A percentile compares a stretch with the other conserved stretches of the same genome.
phyloP scores from a whole-genome alignment of 1,140 invertebrate species.

The Octopus sinensis region DNA sequence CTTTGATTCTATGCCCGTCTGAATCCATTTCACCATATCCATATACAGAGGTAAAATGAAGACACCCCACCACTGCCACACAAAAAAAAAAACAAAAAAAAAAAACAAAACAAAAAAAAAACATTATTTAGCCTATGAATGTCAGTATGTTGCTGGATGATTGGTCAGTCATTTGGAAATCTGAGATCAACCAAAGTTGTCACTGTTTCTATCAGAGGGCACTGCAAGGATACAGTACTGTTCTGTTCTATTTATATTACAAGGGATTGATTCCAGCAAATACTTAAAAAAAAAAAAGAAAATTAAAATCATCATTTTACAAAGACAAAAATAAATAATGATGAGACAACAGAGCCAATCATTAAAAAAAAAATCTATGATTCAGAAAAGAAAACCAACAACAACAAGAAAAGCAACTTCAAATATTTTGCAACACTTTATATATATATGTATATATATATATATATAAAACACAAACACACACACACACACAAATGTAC shows the following conservation, averaged over 20 bases:
- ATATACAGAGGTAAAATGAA: too few relatives aligned
- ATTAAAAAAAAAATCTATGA: background rate
- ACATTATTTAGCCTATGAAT: background rate
- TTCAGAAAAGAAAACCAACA: background rate
- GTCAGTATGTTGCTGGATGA: conserved; percentile 4
- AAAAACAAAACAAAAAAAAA: background rate
- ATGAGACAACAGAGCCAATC: background rate
- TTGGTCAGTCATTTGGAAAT: conserved; percentile 6
- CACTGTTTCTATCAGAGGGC: background rate
- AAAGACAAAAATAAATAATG: conserved; percentile 9
- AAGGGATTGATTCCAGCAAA: conserved; percentile 7
- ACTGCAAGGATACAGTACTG: conserved; percentile 7
- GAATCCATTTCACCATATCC: too few relatives aligned
- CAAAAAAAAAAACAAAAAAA: background rate
- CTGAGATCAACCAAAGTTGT: conserved; percentile 3
- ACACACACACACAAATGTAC: background rate
- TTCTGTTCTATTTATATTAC: conserved; percentile 1
- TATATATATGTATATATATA: too few relatives aligned
- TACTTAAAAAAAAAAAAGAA: too few relatives aligned
- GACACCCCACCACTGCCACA: background rate
- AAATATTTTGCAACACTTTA: conserved; percentile 4
- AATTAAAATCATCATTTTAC: conserved; percentile 8
- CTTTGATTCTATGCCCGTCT: too few relatives aligned
- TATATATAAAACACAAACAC: background rate
- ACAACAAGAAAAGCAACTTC: conserved; percentile 2